phyloP scores from a whole-genome alignment of 2,888 invertebrate genomes.

The Eledona agricola region DNA sequence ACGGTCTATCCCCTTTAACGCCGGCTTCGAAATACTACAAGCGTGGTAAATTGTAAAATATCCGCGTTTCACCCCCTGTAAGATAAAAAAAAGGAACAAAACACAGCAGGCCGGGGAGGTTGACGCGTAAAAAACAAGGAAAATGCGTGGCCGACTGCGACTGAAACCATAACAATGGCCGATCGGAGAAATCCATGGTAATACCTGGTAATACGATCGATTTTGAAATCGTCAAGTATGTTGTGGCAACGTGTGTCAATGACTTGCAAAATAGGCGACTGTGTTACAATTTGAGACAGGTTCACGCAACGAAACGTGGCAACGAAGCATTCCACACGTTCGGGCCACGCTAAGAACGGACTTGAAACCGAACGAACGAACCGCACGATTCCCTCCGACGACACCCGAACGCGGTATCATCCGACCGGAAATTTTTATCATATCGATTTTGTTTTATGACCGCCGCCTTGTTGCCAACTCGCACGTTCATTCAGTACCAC shows the following conservation, averaged over 20 bases:
- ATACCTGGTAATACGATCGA: slow-evolving; percentile 8
- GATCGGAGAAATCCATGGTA: not conserved
- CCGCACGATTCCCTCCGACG: not conserved
- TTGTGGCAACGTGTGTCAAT: slow-evolving; percentile 29
- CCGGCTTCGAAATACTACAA: slow-evolving; percentile 17
- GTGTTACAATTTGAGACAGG: slow-evolving; percentile 32
- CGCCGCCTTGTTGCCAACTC: slow-evolving; percentile 22
- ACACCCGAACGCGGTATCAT: slow-evolving; percentile 1
- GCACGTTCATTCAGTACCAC: slow-evolving; percentile 10
- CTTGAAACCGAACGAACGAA: not conserved
- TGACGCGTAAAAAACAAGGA: slow-evolving; percentile 1
- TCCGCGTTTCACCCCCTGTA: slow-evolving; percentile 6
- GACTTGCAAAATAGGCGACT: slow-evolving; percentile 37
- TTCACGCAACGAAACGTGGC: slow-evolving; percentile 13
- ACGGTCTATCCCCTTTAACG: slow-evolving; percentile 20
- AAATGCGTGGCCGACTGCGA: not conserved
- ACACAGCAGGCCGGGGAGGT: slow-evolving; percentile 11
- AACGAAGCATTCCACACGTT: slow-evolving; percentile 10
- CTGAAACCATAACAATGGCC: slow-evolving; percentile 1
- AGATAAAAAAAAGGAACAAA: slow-evolving; percentile 5
- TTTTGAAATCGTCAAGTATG: slow-evolving; percentile 8
- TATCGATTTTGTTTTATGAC: slow-evolving; percentile 29
- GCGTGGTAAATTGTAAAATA: slow-evolving; percentile 6
- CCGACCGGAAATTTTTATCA: not conserved
- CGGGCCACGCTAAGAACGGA: not conserved